phyloP scores from a whole-genome alignment of 2,888 invertebrate genomes.

The Agrochola lychnidis region DNA sequence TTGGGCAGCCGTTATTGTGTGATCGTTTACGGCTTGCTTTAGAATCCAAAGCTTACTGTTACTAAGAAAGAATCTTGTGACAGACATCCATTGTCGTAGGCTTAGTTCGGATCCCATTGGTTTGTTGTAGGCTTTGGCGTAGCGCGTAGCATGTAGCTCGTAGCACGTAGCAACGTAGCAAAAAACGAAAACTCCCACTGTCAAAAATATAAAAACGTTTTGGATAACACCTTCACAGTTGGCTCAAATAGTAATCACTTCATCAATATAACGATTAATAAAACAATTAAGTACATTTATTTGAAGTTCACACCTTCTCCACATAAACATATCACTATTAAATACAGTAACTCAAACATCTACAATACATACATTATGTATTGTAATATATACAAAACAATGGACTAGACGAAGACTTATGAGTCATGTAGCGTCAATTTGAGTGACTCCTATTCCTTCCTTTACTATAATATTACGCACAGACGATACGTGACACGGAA shows the following conservation, averaged over 20 bases:
- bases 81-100: background rate
- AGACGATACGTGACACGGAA: background rate
- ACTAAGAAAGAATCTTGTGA: background rate
- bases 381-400: constrained; percentile 18
- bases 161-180: constrained; percentile 19
- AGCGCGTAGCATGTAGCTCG: constrained; percentile 25
- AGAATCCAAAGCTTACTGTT: background rate
- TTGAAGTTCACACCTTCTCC: background rate
- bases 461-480: background rate
- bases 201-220: background rate
- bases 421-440: constrained; percentile 14
- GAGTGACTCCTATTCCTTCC: background rate
- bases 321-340: background rate
- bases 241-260: background rate
- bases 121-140: constrained; percentile 15
- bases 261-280: background rate
- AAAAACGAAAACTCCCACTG: background rate
- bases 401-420: background rate
- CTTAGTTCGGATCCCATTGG: background rate
- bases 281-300: background rate
- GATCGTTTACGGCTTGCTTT: no score
- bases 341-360: constrained; percentile 1
- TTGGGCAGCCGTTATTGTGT: no score
- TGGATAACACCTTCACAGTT: background rate
- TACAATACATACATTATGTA: background rate